Evolutionary conservation across 2,888 invertebrate species (phyloP).

Genomic region (Caenorhabditis sp.): DNA sequence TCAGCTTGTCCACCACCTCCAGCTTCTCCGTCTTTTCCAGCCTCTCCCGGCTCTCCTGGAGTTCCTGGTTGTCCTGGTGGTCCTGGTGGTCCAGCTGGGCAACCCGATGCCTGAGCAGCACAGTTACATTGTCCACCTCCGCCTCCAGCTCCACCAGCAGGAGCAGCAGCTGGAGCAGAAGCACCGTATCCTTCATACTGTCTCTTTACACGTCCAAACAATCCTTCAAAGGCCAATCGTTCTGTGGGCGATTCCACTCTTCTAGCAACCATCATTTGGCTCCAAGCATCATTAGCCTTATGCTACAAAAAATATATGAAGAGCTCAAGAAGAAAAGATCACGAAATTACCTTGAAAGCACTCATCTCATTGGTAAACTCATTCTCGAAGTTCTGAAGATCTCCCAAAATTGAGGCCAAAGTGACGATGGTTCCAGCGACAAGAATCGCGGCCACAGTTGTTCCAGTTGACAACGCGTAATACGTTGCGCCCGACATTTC

Average conservation of each 20-base stretch:
- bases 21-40: constrained; percentile 17
- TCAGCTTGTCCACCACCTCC: constrained; percentile 23
- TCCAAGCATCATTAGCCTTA: constrained; percentile 48
- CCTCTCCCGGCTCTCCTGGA: constrained; percentile 22
- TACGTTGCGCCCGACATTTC: constrained; percentile 40
- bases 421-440: constrained; percentile 32
- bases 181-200: constrained; percentile 20
- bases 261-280: constrained; percentile 39
- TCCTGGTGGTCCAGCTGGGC: constrained; percentile 36
- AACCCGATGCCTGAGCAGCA: constrained; percentile 14
- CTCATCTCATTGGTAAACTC: constrained; percentile 32
- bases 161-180: constrained; percentile 3
- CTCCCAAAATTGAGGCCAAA: constrained; percentile 27
- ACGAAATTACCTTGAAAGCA: constrained; percentile 25
- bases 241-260: constrained; percentile 34
- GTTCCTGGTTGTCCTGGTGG: constrained; percentile 38
- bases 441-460: constrained; percentile 31
- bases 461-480: constrained; percentile 38
- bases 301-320: constrained; percentile 14
- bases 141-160: constrained; percentile 13
- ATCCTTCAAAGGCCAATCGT: constrained; percentile 32
- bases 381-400: constrained; percentile 26
- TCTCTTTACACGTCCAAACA: constrained; percentile 28
- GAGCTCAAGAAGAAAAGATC: background rate
- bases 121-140: constrained; percentile 13